Percentiles rank a stretch among this genome's conserved stretches.
Conservation (phyloP, 2,888 invertebrate species). For the Rhamphomyia laevipes region DNA sequence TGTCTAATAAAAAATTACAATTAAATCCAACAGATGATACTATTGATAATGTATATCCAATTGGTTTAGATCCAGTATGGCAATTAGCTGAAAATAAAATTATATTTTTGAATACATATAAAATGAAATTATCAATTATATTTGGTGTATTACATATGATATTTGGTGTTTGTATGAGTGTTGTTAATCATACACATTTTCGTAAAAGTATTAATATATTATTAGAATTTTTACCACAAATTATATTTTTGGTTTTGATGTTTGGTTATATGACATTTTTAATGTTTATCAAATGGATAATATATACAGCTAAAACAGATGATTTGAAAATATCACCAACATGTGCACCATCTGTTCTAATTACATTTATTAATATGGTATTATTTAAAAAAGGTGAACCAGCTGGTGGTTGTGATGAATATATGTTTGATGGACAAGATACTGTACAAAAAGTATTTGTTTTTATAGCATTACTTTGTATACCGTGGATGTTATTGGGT, state of each 20-base stretch:
- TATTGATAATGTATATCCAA: constrained; percentile 46
- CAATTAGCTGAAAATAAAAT: constrained; percentile 78
- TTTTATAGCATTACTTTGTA: constrained; percentile 64
- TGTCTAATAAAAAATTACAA: constrained; percentile 39
- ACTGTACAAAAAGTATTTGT: constrained; percentile 66
- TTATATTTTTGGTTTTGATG: constrained; percentile 73
- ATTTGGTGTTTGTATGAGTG: constrained; percentile 78
- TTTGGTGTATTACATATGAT: constrained; percentile 91
- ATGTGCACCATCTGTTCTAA: constrained; percentile 64
- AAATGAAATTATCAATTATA: constrained; percentile 93
- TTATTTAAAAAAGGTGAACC: constrained; percentile 43
- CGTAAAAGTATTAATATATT: constrained; percentile 54
- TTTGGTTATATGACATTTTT: constrained; percentile 87
- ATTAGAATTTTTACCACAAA: constrained; percentile 82
- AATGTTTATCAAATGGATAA: constrained; percentile 85
- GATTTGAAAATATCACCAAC: constrained; percentile 33
- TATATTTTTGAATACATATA: constrained; percentile 86
- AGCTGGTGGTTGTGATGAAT: constrained; percentile 42
- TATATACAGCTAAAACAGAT: constrained; percentile 45
- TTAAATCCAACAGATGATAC: constrained; percentile 50
- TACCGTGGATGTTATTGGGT: constrained; percentile 87
- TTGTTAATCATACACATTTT: constrained; percentile 64
- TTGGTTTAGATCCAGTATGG: constrained; percentile 75
- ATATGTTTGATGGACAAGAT: constrained; percentile 61
- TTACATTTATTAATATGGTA: constrained; percentile 71